phyloP scores from a whole-genome alignment of 2,888 invertebrate genomes.

The Sinhomidia bicolor region DNA sequence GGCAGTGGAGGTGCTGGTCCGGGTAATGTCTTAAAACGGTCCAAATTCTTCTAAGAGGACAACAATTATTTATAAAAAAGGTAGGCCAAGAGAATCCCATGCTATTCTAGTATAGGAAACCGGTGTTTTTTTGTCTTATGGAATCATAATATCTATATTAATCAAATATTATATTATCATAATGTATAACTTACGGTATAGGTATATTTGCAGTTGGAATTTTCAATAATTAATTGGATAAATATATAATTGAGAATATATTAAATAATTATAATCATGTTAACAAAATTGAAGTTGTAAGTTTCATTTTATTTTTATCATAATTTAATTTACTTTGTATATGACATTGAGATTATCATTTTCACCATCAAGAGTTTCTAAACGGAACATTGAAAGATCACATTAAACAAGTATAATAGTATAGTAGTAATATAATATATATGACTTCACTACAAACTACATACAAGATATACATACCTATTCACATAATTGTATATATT shows the following conservation, averaged over 20 bases:
- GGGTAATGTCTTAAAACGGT: not conserved
- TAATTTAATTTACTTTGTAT: not conserved
- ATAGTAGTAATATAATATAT: too few species aligned
- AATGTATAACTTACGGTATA: not conserved
- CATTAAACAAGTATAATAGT: too few species aligned
- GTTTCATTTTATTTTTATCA: not conserved
- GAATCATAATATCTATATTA: not conserved
- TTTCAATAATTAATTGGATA: not conserved
- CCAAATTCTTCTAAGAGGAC: not conserved
- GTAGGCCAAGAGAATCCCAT: not conserved
- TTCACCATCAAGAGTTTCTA: too few species aligned
- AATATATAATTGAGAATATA: not conserved
- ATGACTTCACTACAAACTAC: too few species aligned
- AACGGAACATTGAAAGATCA: too few species aligned
- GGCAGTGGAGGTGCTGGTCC: slow-evolving; percentile 8
- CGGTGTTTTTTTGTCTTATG: not conserved
- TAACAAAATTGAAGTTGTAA: not conserved
- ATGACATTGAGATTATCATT: too few species aligned
- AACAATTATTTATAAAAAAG: not conserved
- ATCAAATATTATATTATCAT: not conserved
- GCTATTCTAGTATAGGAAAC: not conserved
- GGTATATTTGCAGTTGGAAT: not conserved
- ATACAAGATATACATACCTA: too few species aligned
- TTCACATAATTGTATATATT: too few species aligned
- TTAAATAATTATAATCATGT: not conserved